Base-by-base conservation (phyloP, 2,888 invertebrate species). In the Lamellibrachia satsuma region DNA sequence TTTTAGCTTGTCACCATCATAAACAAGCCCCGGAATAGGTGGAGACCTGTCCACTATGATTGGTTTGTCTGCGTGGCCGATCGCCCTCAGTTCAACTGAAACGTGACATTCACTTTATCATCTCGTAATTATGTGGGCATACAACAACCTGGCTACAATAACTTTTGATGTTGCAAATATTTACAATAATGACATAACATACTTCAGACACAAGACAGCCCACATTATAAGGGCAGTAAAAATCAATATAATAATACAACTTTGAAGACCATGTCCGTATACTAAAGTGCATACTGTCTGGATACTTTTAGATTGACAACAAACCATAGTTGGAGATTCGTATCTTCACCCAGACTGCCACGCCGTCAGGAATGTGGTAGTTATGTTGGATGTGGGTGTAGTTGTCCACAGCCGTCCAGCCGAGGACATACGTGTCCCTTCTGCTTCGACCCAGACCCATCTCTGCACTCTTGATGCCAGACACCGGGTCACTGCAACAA, bases 301-400 rank as follows among this genome's bases (percentile, higher is more conserved):
- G 0, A 39, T 39, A 75, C 22, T 22, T 6, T 75, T 22, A 11
- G n/a, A n/a, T 22, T 75, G 75, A 75, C 22, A 15, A 75, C 75
- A 22, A 92, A 95, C 95, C 95, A 93, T 95, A 93, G 93, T 95
- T 95, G 51, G 94, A 93, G 22, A 94, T 95, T 75, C 95, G 93
- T 22, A 95, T 75, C 92, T 95, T 94, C 52, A 95, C 91, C 95
- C 95, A 95, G 4, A 94, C 94, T 51, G 95, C 95, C 1, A 94
- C 92, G 0, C 95, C 95, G 91, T 95, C 94, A 3, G 94, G 94
- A 15, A 95, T 93, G 57, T 93, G 60, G 91, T 93, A 94, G 2
- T 91, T 93, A 52, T 94, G 90, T n/a, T 57, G 57, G 22, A 93
- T 92, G 52, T 75, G 75, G 15, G 91, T 93, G 39, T 92, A 91